Evolutionary conservation across 2,113 vertebrate genomes (phyloP), one percentile per base, ranked within the genome.

Genomic region (Lipophrys pholis): DNA sequence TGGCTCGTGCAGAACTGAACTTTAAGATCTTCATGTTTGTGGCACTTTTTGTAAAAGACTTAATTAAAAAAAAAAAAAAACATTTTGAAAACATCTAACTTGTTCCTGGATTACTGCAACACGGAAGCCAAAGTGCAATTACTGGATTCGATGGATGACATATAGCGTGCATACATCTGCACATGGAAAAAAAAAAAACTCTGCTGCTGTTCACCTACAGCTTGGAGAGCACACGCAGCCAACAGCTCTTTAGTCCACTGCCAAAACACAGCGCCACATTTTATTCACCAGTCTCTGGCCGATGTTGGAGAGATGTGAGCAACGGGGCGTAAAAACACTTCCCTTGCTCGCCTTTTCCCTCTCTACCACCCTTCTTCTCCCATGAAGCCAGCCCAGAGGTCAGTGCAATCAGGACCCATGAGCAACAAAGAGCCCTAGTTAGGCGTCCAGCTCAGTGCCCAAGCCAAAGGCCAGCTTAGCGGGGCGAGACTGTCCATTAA

Each of bases 361-460:
- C 80, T 65, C 66, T 46, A 63, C 66, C 56, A 73, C 62, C 55
- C 63, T 74, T 42, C 67, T 69, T 85, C 75, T 88, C 89, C 86
- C 80, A 77, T 61, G 76, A 89, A 88, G 85, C 73, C 52, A 76
- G 81, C 85, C 86, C 87, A 76, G 84, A 85, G 90, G 91, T 94
- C 91, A 93, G 78, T 12, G 51, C 89, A 91, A 94, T 93, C 90
- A 93, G 85, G 88, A 87, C 88, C 91, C 85, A 92, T 91, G 89
- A 93, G 89, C 89, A 89, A 92, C 87, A 90, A 79, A 85, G 86
- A 82, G 90, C 76, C 84, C 80, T 87, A 82, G 85, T 91, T 90
- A 92, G 91, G 84, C 82, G 63, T 84, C 87, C 85, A 48, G 78
- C 84, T 82, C 87, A 82, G 77, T 80, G 89, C 89, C 84, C 48